These are phyloP conservation scores for Venusia cambrica DNA, from an alignment of 2,888 invertebrate genomes.

Conservation along the genomic window DNA sequence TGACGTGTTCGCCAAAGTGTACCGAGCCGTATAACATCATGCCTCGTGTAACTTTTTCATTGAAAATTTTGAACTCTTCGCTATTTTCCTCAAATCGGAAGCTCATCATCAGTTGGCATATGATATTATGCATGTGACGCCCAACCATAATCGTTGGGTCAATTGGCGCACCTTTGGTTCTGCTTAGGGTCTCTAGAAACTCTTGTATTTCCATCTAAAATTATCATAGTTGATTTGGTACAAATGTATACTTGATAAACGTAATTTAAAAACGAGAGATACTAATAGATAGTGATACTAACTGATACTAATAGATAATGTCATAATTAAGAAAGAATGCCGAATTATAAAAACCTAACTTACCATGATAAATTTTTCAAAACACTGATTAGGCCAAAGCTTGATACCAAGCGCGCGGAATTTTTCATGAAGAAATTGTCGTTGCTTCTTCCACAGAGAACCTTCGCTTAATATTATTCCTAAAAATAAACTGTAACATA, in stretches of 20 bases:
- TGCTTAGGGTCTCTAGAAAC: conserved; percentile 66
- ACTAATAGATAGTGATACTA: too few species aligned
- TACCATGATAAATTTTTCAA: conserved; percentile 89
- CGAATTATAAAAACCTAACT: too few species aligned
- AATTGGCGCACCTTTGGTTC: conserved; percentile 57
- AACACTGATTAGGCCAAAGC: conserved; percentile 83
- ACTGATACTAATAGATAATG: too few species aligned
- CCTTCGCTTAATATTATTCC: conserved; percentile 81
- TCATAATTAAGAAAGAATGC: not conserved
- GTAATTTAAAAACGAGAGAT: too few species aligned
- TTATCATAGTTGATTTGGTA: too few species aligned
- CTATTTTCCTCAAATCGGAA: conserved; percentile 88
- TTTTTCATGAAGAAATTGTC: conserved; percentile 89
- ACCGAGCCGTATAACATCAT: conserved; percentile 89
- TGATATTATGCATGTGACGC: conserved; percentile 90
- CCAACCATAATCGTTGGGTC: conserved; percentile 85
- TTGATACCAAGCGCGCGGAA: conserved; percentile 91
- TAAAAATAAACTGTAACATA: too few species aligned
- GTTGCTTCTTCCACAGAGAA: conserved; percentile 90
- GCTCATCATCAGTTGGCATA: conserved; percentile 91
- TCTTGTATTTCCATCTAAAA: conserved; percentile 85
- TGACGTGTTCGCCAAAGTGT: conserved; percentile 87
- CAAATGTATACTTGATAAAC: too few species aligned
- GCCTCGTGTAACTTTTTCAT: conserved; percentile 89
- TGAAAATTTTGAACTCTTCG: conserved; percentile 85